These are phyloP conservation scores for Pelobates fuscus DNA, from an alignment of 2,113 vertebrate species.

Conservation along the genomic window DNA sequence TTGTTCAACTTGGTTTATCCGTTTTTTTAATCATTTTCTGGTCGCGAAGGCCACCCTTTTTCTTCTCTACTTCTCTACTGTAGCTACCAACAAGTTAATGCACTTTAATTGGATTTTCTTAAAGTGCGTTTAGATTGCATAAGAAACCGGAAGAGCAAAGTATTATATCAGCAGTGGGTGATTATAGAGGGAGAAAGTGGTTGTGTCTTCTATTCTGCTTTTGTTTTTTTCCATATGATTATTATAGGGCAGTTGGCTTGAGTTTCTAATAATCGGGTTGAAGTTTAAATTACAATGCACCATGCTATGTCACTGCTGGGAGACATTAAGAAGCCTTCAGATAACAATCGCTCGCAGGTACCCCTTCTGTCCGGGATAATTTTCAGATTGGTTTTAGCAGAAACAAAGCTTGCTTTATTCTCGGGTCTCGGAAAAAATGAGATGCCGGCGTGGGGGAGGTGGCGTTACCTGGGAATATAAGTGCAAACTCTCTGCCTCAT, in stretches of 20 bases:
- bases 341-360: constrained; percentile 73
- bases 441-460: constrained; percentile 35
- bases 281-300: constrained; percentile 77
- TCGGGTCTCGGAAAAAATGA: constrained; percentile 50
- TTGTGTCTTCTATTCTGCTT: background rate
- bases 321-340: constrained; percentile 65
- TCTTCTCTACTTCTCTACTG: too few relatives aligned
- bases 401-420: constrained; percentile 85
- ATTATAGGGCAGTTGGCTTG: constrained; percentile 70
- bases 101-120: too few relatives aligned
- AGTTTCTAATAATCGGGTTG: constrained; percentile 76
- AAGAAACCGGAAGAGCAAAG: background rate
- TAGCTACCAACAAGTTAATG: too few relatives aligned
- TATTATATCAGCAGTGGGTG: background rate
- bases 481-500: background rate
- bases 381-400: constrained; percentile 75
- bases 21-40: too few relatives aligned
- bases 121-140: background rate
- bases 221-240: constrained; percentile 44
- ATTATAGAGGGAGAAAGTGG: background rate
- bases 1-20: too few relatives aligned
- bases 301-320: constrained; percentile 68
- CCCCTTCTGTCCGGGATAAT: constrained; percentile 68
- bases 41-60: too few relatives aligned
- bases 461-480: constrained; percentile 13